These are phyloP conservation scores for Acipenser transmontanus DNA, from an alignment of 2,797 vertebrate species.

Conservation along the genomic window DNA sequence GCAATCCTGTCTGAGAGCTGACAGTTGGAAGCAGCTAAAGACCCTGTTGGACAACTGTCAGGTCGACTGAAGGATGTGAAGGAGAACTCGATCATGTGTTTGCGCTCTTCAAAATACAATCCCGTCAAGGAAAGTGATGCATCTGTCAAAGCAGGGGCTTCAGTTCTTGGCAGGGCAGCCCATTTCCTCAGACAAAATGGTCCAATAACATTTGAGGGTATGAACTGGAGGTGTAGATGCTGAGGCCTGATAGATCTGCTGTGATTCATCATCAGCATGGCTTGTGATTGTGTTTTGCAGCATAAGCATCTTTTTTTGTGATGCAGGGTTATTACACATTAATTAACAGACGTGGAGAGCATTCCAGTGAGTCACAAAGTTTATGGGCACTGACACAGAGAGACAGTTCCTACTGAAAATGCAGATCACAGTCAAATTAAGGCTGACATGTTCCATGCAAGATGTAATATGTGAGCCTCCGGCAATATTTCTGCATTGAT, in stretches of 20 bases:
- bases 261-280: constrained; percentile 42
- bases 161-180: constrained; percentile 67
- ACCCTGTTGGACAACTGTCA: constrained; percentile 59
- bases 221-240: constrained; percentile 66
- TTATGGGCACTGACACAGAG: not conserved
- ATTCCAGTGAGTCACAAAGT: not conserved
- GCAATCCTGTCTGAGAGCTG: constrained; percentile 33
- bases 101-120: constrained; percentile 54
- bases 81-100: constrained; percentile 68
- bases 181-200: constrained; percentile 67
- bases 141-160: constrained; percentile 68
- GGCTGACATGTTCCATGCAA: constrained; percentile 16
- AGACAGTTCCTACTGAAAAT: constrained; percentile 1
- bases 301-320: constrained; percentile 33
- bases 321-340: constrained; percentile 30
- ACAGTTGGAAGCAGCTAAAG: constrained; percentile 43
- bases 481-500: constrained; percentile 18
- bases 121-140: constrained; percentile 64
- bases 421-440: constrained; percentile 20
- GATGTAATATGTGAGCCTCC: constrained; percentile 17
- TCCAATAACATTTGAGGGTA: constrained; percentile 78
- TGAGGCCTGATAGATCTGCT: constrained; percentile 45
- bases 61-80: constrained; percentile 55
- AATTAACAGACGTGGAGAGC: constrained; percentile 23
- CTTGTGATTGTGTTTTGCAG: constrained; percentile 42